phyloP scores from a whole-genome alignment of 2,113 vertebrate genomes.

The Microcebus murinus region DNA sequence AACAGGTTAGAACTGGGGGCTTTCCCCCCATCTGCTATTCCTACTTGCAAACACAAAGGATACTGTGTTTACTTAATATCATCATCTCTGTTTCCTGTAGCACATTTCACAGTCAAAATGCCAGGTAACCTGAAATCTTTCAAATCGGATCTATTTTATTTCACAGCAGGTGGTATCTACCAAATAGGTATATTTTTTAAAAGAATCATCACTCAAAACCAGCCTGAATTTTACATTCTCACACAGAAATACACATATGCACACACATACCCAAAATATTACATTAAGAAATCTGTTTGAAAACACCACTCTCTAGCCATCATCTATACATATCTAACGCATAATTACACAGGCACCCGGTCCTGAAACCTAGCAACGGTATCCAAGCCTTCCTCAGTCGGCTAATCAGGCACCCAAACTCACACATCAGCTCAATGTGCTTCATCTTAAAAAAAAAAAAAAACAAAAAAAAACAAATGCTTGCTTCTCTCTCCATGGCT shows the following conservation, averaged over 20 bases:
- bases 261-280: background rate
- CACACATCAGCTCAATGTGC: slow-evolving; percentile 74
- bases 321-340: slow-evolving; percentile 76
- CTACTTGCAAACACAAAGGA: slow-evolving; percentile 26
- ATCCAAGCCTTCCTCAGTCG: slow-evolving; percentile 85
- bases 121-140: background rate
- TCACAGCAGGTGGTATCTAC: slow-evolving; percentile 37
- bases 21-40: background rate
- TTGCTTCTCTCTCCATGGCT: slow-evolving; percentile 61
- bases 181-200: slow-evolving; percentile 21
- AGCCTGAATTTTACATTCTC: slow-evolving; percentile 35
- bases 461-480: background rate
- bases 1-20: slow-evolving; percentile 3
- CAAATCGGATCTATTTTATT: slow-evolving; percentile 22
- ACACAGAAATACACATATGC: background rate
- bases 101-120: slow-evolving; percentile 14
- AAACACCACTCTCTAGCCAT: slow-evolving; percentile 79
- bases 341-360: slow-evolving; percentile 83
- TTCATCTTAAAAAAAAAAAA: slow-evolving; percentile 57
- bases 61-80: background rate
- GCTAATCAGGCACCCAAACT: slow-evolving; percentile 84
- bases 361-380: slow-evolving; percentile 89
- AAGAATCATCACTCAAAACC: slow-evolving; percentile 45
- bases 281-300: slow-evolving; percentile 72
- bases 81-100: background rate